Base-by-base conservation (phyloP, 2,888 invertebrate species). In the Oscheius onirici region DNA sequence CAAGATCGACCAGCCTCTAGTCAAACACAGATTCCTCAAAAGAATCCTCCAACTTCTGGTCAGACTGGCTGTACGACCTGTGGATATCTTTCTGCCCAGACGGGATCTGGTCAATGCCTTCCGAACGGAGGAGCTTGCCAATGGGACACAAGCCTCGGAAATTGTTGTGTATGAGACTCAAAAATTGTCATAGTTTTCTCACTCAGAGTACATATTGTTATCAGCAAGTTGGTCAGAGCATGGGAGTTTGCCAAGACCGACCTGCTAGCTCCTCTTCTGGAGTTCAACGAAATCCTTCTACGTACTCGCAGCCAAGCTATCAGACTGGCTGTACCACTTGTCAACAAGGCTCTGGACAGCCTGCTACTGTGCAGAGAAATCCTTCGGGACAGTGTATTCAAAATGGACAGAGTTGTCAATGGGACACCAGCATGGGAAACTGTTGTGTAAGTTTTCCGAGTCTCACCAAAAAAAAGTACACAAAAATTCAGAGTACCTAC, bases 401-500 rank as follows among this genome's bases (percentile, higher is more conserved):
- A 20, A 51, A 51, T 51, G 51, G 51, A 51, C 51, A 51, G 20
- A 17, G 17, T 2, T 51, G 51, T 20, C 51, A 51, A 51, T 51
- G 51, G 51, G 51, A 51, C 17, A 51, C 51, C 0, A 51, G 51
- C 20, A 51, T 51, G 51, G 51, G 51, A 20, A 51, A 51, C 20
- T 51, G 51, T 51, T 51, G 51, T 20, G 51, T 51, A 20, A 20
- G 51, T 51, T 51, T 46, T 46, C 5, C n/a, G n/a, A n/a, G n/a
- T n/a, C n/a, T n/a, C n/a, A n/a, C n/a, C n/a, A 34, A 3, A 34
- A 34, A 34, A 34, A 34, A 34, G 34, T 6, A 6, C 34, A 6
- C 13, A 5, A 46, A 46, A 46, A 10, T 13, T 51, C 20, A 51
- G 51, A 51, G 51, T 20, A 51, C 51, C 10, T 51, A 51, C 51